Percentiles rank a stretch among this genome's conserved stretches.
Conservation (phyloP, 2,797 vertebrate genomes). For the Oreortyx pictus region DNA sequence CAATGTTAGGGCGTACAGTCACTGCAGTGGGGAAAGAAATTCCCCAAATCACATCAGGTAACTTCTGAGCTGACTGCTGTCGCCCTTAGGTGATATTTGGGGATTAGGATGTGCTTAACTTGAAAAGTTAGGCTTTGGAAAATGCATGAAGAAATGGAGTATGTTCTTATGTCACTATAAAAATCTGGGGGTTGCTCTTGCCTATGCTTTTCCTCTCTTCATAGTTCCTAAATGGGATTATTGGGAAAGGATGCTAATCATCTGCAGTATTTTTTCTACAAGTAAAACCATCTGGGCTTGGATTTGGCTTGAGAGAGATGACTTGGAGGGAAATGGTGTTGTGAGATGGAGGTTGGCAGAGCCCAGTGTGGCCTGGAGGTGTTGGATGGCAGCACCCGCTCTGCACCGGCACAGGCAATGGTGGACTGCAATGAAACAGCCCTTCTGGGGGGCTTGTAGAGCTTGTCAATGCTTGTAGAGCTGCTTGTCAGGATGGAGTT, state of each 20-base stretch:
- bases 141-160: not conserved
- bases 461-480: not conserved
- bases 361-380: not conserved
- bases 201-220: not conserved
- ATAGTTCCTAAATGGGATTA: not conserved
- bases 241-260: rapidly evolving
- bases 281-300: not conserved
- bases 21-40: not conserved
- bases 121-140: not conserved
- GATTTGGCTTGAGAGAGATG: not conserved
- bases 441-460: too few relatives aligned
- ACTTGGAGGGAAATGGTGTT: not conserved
- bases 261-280: not conserved
- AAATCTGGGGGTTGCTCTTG: not conserved
- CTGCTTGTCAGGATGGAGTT: not conserved
- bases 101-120: too few relatives aligned
- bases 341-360: not conserved
- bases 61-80: not conserved
- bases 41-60: too few relatives aligned
- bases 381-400: not conserved
- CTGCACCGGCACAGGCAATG: too few relatives aligned
- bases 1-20: not conserved
- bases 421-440: not conserved
- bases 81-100: not conserved
- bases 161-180: not conserved